A percentile compares a stretch with the other conserved stretches of the same genome.
Evolutionary conservation across 1,140 invertebrate genomes (phyloP).

Genomic region (Diachasma alloeum): DNA sequence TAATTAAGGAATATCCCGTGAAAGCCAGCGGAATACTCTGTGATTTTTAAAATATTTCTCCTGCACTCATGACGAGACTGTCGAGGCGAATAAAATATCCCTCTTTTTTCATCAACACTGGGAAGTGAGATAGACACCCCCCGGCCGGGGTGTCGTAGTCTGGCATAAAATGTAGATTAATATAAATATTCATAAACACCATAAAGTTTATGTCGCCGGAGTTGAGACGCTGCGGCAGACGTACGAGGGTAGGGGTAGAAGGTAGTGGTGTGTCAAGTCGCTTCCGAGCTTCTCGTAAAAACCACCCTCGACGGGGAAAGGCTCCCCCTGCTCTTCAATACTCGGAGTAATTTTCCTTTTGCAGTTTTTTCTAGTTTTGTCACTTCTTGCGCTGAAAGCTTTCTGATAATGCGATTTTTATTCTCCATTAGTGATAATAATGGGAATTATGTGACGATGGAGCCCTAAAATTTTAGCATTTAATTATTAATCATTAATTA

Average conservation of each 20-base stretch:
- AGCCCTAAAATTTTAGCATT: too few species aligned
- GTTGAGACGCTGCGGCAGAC: conserved; percentile 21
- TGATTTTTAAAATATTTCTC: background rate
- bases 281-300: conserved; percentile 55
- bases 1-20: background rate
- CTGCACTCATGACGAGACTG: background rate
- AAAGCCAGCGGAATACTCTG: background rate
- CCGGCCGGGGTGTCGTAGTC: conserved; percentile 24
- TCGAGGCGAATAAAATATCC: background rate
- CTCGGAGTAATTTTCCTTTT: conserved; percentile 6
- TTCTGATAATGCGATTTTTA: background rate
- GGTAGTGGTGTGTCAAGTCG: conserved; percentile 33
- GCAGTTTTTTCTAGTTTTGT: background rate
- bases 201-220: conserved; percentile 55
- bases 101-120: conserved; percentile 5
- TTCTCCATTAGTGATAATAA: too few species aligned
- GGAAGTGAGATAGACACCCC: background rate
- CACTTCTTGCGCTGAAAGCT: background rate
- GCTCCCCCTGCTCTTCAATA: background rate
- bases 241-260: conserved; percentile 16
- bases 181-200: conserved; percentile 62
- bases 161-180: conserved; percentile 59
- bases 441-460: too few species aligned
- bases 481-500: too few species aligned
- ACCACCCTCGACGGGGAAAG: conserved; percentile 28